Evolutionary conservation across 2,888 invertebrate genomes (phyloP).

Genomic region (Biston betularia): DNA sequence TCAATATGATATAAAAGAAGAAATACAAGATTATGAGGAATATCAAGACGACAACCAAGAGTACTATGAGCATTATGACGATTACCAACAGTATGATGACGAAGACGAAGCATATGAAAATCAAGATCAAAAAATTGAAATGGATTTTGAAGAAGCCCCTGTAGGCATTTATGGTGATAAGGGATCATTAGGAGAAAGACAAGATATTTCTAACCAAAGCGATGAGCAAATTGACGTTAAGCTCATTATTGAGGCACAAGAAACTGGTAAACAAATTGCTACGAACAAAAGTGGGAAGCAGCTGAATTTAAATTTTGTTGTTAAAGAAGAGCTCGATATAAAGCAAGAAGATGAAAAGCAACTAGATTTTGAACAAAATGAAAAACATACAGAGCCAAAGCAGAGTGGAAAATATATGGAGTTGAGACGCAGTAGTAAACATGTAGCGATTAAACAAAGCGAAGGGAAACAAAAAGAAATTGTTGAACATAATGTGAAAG

Average conservation of each 20-base stretch:
- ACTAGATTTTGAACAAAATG: neutral
- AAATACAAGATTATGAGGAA: slow-evolving; percentile 23
- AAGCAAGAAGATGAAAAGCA: slow-evolving; percentile 1
- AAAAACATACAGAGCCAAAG: slow-evolving; percentile 13
- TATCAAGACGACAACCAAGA: slow-evolving; percentile 13
- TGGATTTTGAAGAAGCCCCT: slow-evolving; percentile 1
- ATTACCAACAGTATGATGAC: slow-evolving; percentile 7
- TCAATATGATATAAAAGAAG: slow-evolving; percentile 37
- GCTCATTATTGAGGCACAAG: neutral
- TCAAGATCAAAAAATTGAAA: slow-evolving; percentile 14
- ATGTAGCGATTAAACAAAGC: slow-evolving; percentile 1
- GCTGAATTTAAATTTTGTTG: neutral
- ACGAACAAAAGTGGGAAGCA: slow-evolving; percentile 7
- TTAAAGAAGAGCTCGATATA: neutral
- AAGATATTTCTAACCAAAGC: neutral
- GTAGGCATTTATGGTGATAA: slow-evolving; percentile 4
- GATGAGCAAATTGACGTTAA: neutral
- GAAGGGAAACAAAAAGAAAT: slow-evolving; percentile 7
- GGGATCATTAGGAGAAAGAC: neutral
- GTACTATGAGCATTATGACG: slow-evolving; percentile 14
- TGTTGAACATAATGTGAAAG: neutral
- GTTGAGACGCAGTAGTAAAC: slow-evolving; percentile 16
- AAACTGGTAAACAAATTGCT: neutral
- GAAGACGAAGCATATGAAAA: slow-evolving; percentile 12
- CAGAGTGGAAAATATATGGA: slow-evolving; percentile 13